Conservation (phyloP, 2,888 invertebrate species). For the Lymantria monacha region DNA sequence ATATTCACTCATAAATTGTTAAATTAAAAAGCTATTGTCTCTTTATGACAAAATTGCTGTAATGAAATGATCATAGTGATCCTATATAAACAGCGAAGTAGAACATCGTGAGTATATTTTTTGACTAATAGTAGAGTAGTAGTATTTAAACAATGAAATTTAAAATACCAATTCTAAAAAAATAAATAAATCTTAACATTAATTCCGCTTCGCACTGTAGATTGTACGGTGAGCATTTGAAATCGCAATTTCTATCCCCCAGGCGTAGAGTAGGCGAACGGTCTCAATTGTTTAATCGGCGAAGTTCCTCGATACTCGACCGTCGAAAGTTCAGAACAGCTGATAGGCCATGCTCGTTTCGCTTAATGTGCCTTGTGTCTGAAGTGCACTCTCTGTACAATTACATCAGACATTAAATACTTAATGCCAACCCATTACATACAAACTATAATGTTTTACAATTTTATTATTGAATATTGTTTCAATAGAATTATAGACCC, state of each 20-base stretch:
- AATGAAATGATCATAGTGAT: too few relatives aligned
- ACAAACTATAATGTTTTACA: neutral
- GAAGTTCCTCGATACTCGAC: constrained; percentile 65
- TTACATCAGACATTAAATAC: constrained; percentile 43
- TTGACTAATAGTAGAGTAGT: too few relatives aligned
- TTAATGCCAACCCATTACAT: constrained; percentile 31
- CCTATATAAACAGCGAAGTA: too few relatives aligned
- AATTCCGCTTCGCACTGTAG: neutral
- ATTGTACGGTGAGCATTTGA: constrained; percentile 19
- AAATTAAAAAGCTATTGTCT: too few relatives aligned
- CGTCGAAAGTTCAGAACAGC: constrained; percentile 59
- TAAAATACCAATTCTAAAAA: too few relatives aligned
- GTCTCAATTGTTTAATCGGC: constrained; percentile 67
- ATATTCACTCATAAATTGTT: too few relatives aligned
- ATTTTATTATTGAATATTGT: too few relatives aligned
- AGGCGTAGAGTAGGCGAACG: constrained; percentile 30
- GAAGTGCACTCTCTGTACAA: constrained; percentile 48
- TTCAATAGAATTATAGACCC: too few relatives aligned
- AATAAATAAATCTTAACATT: too few relatives aligned
- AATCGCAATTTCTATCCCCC: constrained; percentile 51
- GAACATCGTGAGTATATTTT: too few relatives aligned
- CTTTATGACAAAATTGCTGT: too few relatives aligned
- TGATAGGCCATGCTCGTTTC: constrained; percentile 62
- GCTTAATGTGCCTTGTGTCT: constrained; percentile 52
- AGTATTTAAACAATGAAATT: too few relatives aligned